Conservation (phyloP, 1,140 invertebrate genomes). For the Euura lappo region DNA sequence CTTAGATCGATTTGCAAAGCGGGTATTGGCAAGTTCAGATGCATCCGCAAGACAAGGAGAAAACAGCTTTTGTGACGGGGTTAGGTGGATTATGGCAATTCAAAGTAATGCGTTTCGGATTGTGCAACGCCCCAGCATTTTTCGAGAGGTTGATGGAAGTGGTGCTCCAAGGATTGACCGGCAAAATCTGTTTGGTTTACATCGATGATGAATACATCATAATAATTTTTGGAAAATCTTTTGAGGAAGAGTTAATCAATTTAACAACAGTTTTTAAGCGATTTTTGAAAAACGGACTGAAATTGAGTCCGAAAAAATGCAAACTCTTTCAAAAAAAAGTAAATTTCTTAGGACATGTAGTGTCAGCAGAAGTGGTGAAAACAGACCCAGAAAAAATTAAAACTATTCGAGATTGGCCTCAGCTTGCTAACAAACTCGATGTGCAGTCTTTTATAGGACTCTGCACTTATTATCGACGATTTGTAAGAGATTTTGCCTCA, state of each 20-base stretch:
- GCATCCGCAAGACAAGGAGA: not conserved
- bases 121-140: slow-evolving; percentile 15
- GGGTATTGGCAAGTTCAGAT: not conserved
- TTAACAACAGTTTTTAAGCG: not conserved
- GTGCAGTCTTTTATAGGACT: slow-evolving; percentile 25
- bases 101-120: not conserved
- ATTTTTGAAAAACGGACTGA: not conserved
- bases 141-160: slow-evolving; percentile 34
- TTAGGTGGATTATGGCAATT: not conserved
- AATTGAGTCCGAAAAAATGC: not conserved
- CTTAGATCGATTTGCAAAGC: not conserved
- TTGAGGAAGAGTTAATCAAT: not conserved
- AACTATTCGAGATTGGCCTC: slow-evolving; percentile 14
- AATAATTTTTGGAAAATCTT: not conserved
- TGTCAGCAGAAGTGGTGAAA: not conserved
- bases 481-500: too few species aligned
- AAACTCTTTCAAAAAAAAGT: not conserved
- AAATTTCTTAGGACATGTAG: slow-evolving; percentile 22
- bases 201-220: slow-evolving; percentile 14
- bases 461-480: not conserved
- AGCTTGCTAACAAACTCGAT: slow-evolving; percentile 22
- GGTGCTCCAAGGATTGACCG: slow-evolving; percentile 14
- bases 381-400: too few species aligned
- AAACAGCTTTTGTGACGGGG: not conserved
- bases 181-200: slow-evolving; percentile 25